Conservation (phyloP, 2,888 invertebrate genomes). For the Thereva nobilitata region DNA sequence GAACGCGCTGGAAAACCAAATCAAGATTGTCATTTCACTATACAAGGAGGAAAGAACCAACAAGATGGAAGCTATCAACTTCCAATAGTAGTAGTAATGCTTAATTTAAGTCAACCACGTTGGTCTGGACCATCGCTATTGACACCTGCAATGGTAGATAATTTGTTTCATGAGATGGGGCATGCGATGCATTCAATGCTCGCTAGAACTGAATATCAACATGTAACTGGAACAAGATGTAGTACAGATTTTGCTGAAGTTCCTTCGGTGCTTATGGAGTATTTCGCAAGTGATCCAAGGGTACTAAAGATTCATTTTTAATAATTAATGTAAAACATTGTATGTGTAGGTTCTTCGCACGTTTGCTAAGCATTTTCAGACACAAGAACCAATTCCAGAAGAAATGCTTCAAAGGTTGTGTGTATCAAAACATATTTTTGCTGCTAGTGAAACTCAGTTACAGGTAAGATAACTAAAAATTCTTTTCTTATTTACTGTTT, state of each 20-base stretch:
- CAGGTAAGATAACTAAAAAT: conserved; percentile 69
- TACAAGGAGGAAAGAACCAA: conserved; percentile 85
- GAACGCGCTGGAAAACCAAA: conserved; percentile 89
- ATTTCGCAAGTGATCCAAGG: conserved; percentile 88
- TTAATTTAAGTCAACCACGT: conserved; percentile 79
- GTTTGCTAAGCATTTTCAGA: conserved; percentile 91
- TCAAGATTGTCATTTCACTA: conserved; percentile 99
- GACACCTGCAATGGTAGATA: conserved; percentile 85
- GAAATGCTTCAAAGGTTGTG: conserved; percentile 79
- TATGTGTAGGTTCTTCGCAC: conserved; percentile 70
- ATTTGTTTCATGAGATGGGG: conserved; percentile 98
- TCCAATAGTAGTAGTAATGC: conserved; percentile 91
- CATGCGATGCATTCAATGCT: conserved; percentile 99
- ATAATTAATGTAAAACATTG: conserved; percentile 13
- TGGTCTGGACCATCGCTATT: conserved; percentile 79
- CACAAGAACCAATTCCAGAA: conserved; percentile 80
- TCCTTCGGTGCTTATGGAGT: conserved; percentile 98
- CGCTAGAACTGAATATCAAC: conserved; percentile 92
- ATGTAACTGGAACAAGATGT: conserved; percentile 96
- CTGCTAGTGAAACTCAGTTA: conserved; percentile 84
- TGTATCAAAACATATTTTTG: conserved; percentile 83
- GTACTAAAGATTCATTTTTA: conserved; percentile 54
- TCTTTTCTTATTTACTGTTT: too few species aligned
- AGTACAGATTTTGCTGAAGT: conserved; percentile 98
- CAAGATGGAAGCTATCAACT: conserved; percentile 82